These are phyloP conservation scores for Thalassophryne amazonica DNA, from an alignment of 2,797 vertebrate genomes.

Conservation along the genomic window DNA sequence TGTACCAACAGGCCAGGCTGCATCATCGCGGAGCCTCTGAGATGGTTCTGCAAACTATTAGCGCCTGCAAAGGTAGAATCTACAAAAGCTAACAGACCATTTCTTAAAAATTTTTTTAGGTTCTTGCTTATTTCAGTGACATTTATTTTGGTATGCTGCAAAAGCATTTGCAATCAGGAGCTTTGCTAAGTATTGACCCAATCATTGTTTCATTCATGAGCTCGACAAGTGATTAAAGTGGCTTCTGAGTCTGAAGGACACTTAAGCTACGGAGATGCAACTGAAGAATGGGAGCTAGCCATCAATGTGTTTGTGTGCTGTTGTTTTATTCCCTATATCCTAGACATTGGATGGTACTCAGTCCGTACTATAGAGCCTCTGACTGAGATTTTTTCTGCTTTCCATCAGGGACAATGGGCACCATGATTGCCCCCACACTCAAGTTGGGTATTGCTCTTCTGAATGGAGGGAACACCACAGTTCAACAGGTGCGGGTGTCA, in stretches of 20 bases:
- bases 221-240: background rate
- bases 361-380: background rate
- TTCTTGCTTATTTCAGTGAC: background rate
- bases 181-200: background rate
- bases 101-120: no score
- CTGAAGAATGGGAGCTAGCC: background rate
- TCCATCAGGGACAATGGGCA: conserved; percentile 83
- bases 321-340: background rate
- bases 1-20: conserved; percentile 92
- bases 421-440: conserved; percentile 87
- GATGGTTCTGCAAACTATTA: conserved; percentile 93
- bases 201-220: background rate
- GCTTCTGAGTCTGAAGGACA: background rate
- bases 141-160: background rate
- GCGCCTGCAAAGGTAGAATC: conserved; percentile 89
- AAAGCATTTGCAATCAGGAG: background rate
- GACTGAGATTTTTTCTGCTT: conserved; percentile 21
- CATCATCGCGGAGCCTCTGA: conserved; percentile 90
- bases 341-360: background rate
- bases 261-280: background rate
- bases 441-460: conserved; percentile 92
- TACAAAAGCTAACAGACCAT: no score
- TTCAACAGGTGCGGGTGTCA: conserved; percentile 87
- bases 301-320: background rate
- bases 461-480: conserved; percentile 89